Base-by-base conservation (phyloP, 2,888 invertebrate species). In the Holacanthella duospinosa region DNA sequence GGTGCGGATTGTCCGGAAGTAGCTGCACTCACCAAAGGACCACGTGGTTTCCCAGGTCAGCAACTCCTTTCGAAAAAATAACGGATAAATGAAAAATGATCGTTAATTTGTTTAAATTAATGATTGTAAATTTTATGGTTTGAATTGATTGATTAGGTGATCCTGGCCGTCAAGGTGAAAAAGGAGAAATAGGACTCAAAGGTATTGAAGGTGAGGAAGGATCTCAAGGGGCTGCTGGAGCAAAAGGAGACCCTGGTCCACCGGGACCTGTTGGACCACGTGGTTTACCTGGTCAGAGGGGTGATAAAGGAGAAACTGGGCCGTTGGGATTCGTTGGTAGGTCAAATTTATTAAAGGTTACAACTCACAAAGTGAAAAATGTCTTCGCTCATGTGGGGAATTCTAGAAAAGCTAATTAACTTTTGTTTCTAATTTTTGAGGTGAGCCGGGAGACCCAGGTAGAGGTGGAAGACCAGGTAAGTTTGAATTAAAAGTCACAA, bases 261-360 rank as follows among this genome's bases (percentile, higher is more conserved):
- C 79, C 80, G 1, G 83, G 89, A 19, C 83, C 86, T 9, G 80
- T 88, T 69, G 90, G 89, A 48, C 70, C 71, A 12, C 66, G 74
- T 56, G 74, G 75, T 19, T 60, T 68, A n/a, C 69, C 74, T 28
- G 75, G 75, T 28, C 72, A 68, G n/a, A 74, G 77, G 62, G 79
- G 79, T 53, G 75, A 75, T 29, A 72, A 75, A 55, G 79, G 79
- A 43, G 66, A 66, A 16, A 61, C 66, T 19, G 74, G 74, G 55
- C 67, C 66, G 25, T 60, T 72, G 19, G 74, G 74, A 56, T 78
- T 79, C 57, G 79, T 83, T 43, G 36, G 36, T 36, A 36, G n/a
- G n/a, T n/a, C n/a, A n/a, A n/a, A n/a, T n/a, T n/a, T n/a, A n/a
- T n/a, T n/a, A n/a, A n/a, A n/a, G n/a, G n/a, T n/a, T n/a, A n/a